A percentile compares a stretch with the other conserved stretches of the same genome.
Evolutionary conservation across 1,140 invertebrate species (phyloP).

Genomic region (Linepithema humile): DNA sequence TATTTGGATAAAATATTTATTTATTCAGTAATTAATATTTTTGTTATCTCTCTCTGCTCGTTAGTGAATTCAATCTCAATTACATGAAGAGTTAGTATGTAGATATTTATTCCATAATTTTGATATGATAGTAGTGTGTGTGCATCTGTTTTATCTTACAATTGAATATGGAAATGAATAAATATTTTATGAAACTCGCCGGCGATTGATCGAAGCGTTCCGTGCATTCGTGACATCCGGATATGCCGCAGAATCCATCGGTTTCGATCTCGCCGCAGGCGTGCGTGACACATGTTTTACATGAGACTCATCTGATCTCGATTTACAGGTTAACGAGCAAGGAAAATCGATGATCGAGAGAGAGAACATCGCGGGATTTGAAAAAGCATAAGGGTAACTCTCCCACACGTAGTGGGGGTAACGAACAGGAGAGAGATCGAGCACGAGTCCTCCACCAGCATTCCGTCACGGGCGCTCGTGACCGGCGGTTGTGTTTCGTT

Average conservation of each 20-base stretch:
- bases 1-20: not conserved
- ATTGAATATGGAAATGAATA: not conserved
- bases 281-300: conserved; percentile 25
- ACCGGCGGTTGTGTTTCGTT: conserved; percentile 72
- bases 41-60: not conserved
- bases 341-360: conserved; percentile 38
- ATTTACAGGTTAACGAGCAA: conserved; percentile 23
- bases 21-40: conserved; percentile 17
- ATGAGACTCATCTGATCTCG: conserved; percentile 2
- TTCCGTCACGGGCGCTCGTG: conserved; percentile 76
- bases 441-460: conserved; percentile 66
- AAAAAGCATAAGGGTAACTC: conserved; percentile 53
- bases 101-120: not conserved
- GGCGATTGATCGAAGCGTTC: not conserved
- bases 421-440: conserved; percentile 68
- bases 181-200: not conserved
- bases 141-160: not conserved
- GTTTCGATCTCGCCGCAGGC: conserved; percentile 28
- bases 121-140: not conserved
- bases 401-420: conserved; percentile 67
- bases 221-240: not conserved
- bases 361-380: conserved; percentile 48
- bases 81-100: too few relatives aligned
- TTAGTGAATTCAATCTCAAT: conserved; percentile 1
- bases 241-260: not conserved